phyloP scores from a whole-genome alignment of 2,888 invertebrate species.

The Candidula unifasciata region DNA sequence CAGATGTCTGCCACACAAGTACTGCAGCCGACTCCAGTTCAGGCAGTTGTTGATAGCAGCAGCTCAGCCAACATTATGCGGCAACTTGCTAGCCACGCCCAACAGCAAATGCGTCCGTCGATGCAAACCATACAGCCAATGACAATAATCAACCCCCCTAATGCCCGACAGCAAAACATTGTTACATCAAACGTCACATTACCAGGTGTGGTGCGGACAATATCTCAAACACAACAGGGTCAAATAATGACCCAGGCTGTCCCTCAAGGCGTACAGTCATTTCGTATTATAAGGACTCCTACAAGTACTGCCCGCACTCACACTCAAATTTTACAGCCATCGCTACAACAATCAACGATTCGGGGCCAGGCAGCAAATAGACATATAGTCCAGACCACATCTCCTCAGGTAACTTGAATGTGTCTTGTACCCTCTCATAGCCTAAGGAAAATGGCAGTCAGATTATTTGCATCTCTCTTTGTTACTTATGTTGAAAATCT shows the following conservation, averaged over 20 bases:
- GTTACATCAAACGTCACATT: conserved; percentile 1
- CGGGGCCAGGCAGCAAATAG: conserved; percentile 36
- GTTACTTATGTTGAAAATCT: too few relatives aligned
- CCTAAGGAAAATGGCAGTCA: background rate
- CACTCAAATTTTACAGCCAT: conserved; percentile 17
- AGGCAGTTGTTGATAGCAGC: conserved; percentile 18
- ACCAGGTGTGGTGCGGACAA: conserved; percentile 14
- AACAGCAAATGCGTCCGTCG: conserved; percentile 30
- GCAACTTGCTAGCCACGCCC: conserved; percentile 31
- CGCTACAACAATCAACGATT: conserved; percentile 13
- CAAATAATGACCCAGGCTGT: background rate
- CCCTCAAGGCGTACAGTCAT: conserved; percentile 50
- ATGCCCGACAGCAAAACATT: conserved; percentile 14
- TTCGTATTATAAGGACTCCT: conserved; percentile 45
- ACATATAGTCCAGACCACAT: conserved; percentile 17
- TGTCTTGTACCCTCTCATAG: background rate
- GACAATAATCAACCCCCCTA: conserved; percentile 47
- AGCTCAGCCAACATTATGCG: conserved; percentile 44
- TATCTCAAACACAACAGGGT: background rate
- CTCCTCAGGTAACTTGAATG: conserved; percentile 27
- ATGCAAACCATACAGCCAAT: conserved; percentile 37
- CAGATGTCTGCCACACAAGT: background rate
- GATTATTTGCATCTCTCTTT: too few relatives aligned
- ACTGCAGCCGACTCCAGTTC: conserved; percentile 20
- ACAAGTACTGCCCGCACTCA: conserved; percentile 6